A percentile compares a stretch with the other conserved stretches of the same genome.
Conservation (phyloP, 2,888 invertebrate genomes). For the Ophioninae sp. region DNA sequence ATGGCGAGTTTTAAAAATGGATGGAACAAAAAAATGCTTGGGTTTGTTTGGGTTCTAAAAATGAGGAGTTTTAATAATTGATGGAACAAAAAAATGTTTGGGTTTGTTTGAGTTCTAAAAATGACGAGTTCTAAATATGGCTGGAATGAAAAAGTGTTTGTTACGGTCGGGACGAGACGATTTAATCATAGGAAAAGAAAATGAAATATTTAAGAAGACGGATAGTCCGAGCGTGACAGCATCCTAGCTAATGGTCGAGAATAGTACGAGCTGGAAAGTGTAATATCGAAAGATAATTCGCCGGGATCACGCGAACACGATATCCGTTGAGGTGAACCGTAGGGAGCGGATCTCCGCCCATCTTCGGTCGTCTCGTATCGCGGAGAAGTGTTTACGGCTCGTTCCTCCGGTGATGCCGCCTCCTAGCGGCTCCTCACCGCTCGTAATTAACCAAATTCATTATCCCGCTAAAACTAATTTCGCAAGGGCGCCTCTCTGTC, state of each 20-base stretch:
- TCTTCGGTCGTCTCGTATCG: conserved; percentile 6
- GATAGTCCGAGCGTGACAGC: no score
- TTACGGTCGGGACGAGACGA: no score
- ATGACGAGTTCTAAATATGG: no score
- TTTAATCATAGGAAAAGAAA: no score
- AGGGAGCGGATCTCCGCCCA: neutral
- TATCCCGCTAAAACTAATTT: conserved; percentile 80
- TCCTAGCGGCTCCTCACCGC: conserved; percentile 61
- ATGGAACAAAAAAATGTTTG: no score
- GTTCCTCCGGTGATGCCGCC: neutral
- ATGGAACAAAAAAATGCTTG: no score
- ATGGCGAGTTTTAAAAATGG: no score
- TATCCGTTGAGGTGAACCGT: neutral
- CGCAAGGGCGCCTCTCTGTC: conserved; percentile 75
- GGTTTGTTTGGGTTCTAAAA: no score
- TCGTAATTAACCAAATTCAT: conserved; percentile 80
- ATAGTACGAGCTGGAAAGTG: neutral
- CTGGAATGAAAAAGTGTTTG: no score
- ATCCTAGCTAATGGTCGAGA: neutral
- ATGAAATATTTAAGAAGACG: no score
- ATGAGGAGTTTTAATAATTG: no score
- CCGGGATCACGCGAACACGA: neutral
- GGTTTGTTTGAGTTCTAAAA: no score
- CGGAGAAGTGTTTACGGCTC: conserved; percentile 22
- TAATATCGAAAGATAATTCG: neutral